Evolutionary conservation across 1,140 invertebrate genomes (phyloP).

Genomic region (Drosophila nebulosa): DNA sequence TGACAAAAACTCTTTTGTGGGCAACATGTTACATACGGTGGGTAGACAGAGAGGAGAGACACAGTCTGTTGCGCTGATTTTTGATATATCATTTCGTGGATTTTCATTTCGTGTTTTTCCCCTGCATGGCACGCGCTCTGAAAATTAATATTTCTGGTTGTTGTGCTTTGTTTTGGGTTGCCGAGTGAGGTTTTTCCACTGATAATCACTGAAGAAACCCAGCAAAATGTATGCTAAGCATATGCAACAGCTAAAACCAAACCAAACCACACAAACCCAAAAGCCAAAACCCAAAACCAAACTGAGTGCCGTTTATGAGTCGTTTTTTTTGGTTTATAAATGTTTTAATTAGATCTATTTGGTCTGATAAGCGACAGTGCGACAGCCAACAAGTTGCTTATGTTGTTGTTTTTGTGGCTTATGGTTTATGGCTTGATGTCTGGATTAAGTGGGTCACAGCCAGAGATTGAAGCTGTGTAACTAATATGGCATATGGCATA

Average conservation of each 20-base stretch:
- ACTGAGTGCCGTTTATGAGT: slow-evolving; percentile 63
- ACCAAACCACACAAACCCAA: too few relatives aligned
- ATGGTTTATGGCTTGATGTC: slow-evolving; percentile 50
- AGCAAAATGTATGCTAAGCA: slow-evolving; percentile 69
- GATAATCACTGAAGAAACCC: slow-evolving; percentile 41
- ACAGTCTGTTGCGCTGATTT: not conserved
- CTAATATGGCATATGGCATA: not conserved
- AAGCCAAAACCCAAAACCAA: slow-evolving; percentile 15
- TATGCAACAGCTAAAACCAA: slow-evolving; percentile 43
- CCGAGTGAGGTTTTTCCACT: slow-evolving; percentile 63
- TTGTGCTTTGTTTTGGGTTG: too few relatives aligned
- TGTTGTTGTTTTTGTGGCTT: slow-evolving; percentile 34
- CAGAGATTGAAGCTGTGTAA: slow-evolving; percentile 19
- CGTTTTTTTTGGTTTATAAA: slow-evolving; percentile 68
- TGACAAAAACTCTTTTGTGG: slow-evolving; percentile 39
- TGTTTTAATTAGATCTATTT: slow-evolving; percentile 77
- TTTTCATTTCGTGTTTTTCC: slow-evolving; percentile 62
- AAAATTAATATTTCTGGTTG: slow-evolving; percentile 69
- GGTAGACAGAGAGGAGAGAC: not conserved
- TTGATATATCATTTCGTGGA: slow-evolving; percentile 3
- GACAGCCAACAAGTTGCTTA: slow-evolving; percentile 72
- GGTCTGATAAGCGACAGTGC: slow-evolving; percentile 66
- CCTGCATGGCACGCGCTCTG: slow-evolving; percentile 65
- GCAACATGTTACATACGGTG: not conserved
- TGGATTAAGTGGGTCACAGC: slow-evolving; percentile 61